These are phyloP conservation scores for Chloroceryle aenea DNA, from an alignment of 2,113 vertebrate species.

Conservation along the genomic window DNA sequence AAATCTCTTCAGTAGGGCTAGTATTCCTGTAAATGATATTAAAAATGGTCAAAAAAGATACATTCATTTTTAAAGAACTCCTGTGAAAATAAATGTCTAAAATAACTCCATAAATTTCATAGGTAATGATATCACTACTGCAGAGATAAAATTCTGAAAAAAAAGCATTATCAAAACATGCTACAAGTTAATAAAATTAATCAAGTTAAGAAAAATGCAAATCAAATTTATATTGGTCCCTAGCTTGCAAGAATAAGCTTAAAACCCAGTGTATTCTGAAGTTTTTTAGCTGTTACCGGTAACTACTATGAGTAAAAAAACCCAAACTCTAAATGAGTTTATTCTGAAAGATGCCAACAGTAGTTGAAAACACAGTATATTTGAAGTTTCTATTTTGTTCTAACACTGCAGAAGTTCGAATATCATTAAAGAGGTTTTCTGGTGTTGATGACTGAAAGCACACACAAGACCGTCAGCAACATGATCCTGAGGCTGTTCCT, in stretches of 20 bases:
- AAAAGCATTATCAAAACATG: background rate
- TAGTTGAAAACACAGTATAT: background rate
- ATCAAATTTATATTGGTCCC: background rate
- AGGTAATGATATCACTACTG: background rate
- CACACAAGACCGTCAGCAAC: background rate
- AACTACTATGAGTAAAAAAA: background rate
- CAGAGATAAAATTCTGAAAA: background rate
- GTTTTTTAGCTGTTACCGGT: background rate
- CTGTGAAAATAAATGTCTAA: background rate
- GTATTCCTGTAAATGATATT: background rate
- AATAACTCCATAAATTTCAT: background rate
- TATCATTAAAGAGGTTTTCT: background rate
- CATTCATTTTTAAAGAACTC: background rate
- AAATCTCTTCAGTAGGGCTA: background rate
- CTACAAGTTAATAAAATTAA: background rate
- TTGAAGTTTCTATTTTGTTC: background rate
- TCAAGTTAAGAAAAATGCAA: background rate
- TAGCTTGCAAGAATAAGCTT: background rate
- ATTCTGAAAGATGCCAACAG: background rate
- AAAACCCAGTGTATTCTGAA: background rate
- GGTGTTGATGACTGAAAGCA: background rate
- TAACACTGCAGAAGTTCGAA: background rate
- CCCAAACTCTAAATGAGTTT: background rate
- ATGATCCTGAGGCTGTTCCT: background rate
- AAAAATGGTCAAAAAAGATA: background rate